phyloP scores from a whole-genome alignment of 2,888 invertebrate genomes.

The Koerneria pararmatus region DNA sequence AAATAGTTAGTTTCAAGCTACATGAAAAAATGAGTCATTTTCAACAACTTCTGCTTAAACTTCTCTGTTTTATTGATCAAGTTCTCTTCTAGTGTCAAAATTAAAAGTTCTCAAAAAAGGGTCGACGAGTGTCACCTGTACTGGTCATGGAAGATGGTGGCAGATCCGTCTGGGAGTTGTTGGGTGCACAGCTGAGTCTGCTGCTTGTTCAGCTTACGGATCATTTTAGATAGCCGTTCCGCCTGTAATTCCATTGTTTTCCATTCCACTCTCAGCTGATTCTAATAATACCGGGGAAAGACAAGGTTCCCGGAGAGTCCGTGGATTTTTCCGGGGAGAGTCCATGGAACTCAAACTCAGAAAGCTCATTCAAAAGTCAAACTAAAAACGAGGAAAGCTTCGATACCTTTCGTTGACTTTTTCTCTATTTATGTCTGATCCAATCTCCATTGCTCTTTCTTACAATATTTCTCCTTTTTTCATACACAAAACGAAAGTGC shows the following conservation, averaged over 20 bases:
- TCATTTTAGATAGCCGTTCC: constrained; percentile 25
- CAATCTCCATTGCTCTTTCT: too few relatives aligned
- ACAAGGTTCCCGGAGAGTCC: neutral
- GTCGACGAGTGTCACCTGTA: constrained; percentile 7
- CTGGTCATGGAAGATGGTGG: constrained; percentile 9
- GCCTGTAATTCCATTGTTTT: constrained; percentile 11
- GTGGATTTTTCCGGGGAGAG: neutral
- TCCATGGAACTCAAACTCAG: neutral
- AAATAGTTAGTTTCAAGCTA: neutral
- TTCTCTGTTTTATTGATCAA: too few relatives aligned
- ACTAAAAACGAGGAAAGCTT: neutral
- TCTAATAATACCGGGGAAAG: neutral
- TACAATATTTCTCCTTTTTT: too few relatives aligned
- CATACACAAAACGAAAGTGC: too few relatives aligned
- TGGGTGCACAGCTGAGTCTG: constrained; percentile 30
- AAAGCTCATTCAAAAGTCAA: neutral
- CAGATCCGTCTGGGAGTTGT: too few relatives aligned
- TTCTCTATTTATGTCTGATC: too few relatives aligned
- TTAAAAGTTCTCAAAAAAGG: neutral
- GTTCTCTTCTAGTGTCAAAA: too few relatives aligned
- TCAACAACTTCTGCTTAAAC: too few relatives aligned
- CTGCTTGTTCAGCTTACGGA: constrained; percentile 29
- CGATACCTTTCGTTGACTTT: neutral
- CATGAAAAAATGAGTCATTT: too few relatives aligned
- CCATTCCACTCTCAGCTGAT: neutral